Evolutionary conservation across 2,888 invertebrate species (phyloP).

Genomic region (Sesia bembeciformis): DNA sequence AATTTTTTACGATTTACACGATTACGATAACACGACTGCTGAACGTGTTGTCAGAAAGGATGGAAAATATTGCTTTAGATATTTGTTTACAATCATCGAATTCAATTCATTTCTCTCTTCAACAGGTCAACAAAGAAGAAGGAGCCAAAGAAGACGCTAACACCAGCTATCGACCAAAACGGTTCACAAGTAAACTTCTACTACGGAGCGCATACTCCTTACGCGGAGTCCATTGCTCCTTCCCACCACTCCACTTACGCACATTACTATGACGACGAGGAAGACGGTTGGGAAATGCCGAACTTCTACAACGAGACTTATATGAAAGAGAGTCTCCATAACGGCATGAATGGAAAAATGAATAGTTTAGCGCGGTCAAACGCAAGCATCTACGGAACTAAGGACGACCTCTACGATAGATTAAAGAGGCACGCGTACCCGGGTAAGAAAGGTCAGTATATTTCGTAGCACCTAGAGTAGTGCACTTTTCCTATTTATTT

Average conservation of each 20-base stretch:
- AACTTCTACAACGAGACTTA: constrained; percentile 97
- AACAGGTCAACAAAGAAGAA: constrained; percentile 86
- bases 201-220: constrained; percentile 94
- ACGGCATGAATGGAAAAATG: constrained; percentile 89
- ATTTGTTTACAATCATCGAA: too few species aligned
- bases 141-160: constrained; percentile 93
- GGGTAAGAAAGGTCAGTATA: constrained; percentile 90
- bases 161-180: constrained; percentile 91
- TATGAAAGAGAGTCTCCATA: constrained; percentile 94
- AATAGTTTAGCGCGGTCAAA: constrained; percentile 94
- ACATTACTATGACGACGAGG: constrained; percentile 96
- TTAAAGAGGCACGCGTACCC: constrained; percentile 96
- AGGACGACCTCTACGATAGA: constrained; percentile 96
- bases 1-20: too few species aligned
- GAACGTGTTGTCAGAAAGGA: too few species aligned
- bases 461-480: constrained; percentile 54
- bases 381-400: constrained; percentile 95
- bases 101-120: not conserved
- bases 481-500: constrained; percentile 27
- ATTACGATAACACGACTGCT: too few species aligned
- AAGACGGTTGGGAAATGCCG: constrained; percentile 98
- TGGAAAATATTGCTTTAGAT: too few species aligned
- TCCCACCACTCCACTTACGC: constrained; percentile 97
- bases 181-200: constrained; percentile 97
- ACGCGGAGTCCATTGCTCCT: constrained; percentile 95